Base-by-base conservation (phyloP, 2,113 vertebrate genomes). In the Centropus unirufus region DNA sequence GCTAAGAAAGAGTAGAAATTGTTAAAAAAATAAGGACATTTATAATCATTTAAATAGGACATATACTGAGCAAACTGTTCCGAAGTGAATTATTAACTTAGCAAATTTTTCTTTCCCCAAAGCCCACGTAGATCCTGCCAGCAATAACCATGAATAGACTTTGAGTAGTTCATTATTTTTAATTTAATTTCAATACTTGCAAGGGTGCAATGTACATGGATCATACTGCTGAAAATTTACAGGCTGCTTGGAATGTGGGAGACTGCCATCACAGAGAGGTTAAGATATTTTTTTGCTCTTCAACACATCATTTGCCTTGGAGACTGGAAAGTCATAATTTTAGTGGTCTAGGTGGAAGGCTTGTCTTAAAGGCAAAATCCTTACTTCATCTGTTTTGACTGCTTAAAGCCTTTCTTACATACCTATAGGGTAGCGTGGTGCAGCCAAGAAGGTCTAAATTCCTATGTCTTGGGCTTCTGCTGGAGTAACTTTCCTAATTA, bases 101-200 rank as follows among this genome's bases (percentile, higher is more conserved):
- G 64, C n/a, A 94, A 91, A 89, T 91, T 92, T 95, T 93, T 61
- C 73, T 83, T 89, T 94, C 80, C 89, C 57, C 77, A 57, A 91
- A 78, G 36, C 89, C 74, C 87, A 92, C 64, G 1, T 90, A 94
- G 75, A 86, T 88, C 68, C 59, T 94, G 85, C 57, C 61, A 90
- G 79, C 90, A 95, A 93, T 90, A 94, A 74, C 83, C 80, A 70
- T 87, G 68, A 93, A 92, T 83, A 92, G 89, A 64, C 20, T 93
- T 95, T 72, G 93, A 87, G 67, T 86, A 94, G 44, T 89, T 88
- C 24, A 80, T 82, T 90, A 92, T 84, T 94, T 96, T 93, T 74
- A 88, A 94, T 90, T 87, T 95, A 69, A 89, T 92, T 92, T 78
- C 57, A 87, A 19, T 84, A 89, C 67, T 91, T 91, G 30, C 58